These are phyloP conservation scores for Spongilla lacustris DNA, from an alignment of 37 sponge, comb jelly and placozoan genomes.

Conservation along the genomic window DNA sequence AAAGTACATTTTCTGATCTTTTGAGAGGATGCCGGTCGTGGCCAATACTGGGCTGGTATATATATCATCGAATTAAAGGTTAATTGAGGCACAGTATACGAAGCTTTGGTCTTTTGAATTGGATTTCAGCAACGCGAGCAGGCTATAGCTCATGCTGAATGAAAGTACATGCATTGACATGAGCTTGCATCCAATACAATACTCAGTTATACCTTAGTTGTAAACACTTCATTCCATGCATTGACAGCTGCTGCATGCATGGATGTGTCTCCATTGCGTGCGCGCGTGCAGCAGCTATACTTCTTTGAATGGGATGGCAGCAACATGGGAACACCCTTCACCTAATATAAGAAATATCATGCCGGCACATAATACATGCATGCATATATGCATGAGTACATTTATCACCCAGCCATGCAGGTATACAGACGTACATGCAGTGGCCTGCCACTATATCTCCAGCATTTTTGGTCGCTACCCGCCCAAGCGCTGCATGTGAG, in stretches of 20 bases:
- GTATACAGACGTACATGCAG: constrained; percentile 8
- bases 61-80: no score
- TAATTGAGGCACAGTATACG: no score
- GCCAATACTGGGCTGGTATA: no score
- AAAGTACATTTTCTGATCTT: no score
- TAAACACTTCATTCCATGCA: constrained; percentile 22
- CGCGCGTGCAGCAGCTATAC: constrained; percentile 17
- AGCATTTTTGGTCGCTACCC: constrained; percentile 2
- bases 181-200: no score
- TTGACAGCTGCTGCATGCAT: not conserved
- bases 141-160: no score
- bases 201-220: not conserved
- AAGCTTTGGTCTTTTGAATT: no score
- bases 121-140: no score
- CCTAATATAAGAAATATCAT: not conserved
- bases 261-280: not conserved
- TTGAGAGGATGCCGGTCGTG: no score
- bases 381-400: not conserved
- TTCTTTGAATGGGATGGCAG: constrained; percentile 27
- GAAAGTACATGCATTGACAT: no score
- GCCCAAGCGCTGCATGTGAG: constrained; percentile 3
- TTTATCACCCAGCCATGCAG: not conserved
- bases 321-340: constrained; percentile 31
- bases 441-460: constrained; percentile 29
- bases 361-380: not conserved